Evolutionary conservation across 2,797 vertebrate species (phyloP).

Genomic region (Tenualosa thibaudeaui): DNA sequence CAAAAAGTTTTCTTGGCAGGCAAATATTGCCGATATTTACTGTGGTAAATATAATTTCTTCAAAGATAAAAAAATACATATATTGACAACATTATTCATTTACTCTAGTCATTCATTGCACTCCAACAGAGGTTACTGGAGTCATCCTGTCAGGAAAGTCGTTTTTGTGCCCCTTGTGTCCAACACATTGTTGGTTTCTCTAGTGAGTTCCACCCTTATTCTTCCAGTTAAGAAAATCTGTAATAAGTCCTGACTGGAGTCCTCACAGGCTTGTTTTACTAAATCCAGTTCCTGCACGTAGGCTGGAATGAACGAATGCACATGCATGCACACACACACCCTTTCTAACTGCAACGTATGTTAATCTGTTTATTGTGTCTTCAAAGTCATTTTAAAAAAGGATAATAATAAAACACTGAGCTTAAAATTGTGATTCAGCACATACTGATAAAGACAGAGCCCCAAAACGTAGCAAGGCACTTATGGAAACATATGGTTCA

Average conservation of each 20-base stretch:
- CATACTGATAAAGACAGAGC: slow-evolving; percentile 80
- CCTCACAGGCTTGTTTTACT: slow-evolving; percentile 20
- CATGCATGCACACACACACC: neutral
- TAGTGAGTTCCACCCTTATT: slow-evolving; percentile 19
- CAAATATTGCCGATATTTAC: slow-evolving; percentile 87
- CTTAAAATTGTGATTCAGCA: slow-evolving; percentile 75
- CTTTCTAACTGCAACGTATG: neutral
- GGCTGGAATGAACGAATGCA: too few relatives aligned
- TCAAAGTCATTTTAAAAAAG: slow-evolving; percentile 66
- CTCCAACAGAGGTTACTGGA: slow-evolving; percentile 30
- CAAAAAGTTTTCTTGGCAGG: slow-evolving; percentile 55
- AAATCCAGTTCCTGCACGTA: neutral
- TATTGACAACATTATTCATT: neutral
- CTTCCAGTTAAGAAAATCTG: slow-evolving; percentile 82
- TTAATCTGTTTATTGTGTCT: slow-evolving; percentile 58
- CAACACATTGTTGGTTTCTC: neutral
- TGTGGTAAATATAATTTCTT: neutral
- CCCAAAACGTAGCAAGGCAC: slow-evolving; percentile 96
- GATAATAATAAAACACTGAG: slow-evolving; percentile 74
- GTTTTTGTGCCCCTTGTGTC: slow-evolving; percentile 29
- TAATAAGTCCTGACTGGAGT: slow-evolving; percentile 54
- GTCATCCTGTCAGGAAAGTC: slow-evolving; percentile 19
- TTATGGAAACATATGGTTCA: slow-evolving; percentile 73
- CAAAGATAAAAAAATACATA: neutral
- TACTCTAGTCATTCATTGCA: neutral